These are phyloP conservation scores for Eupithecia inturbata DNA, from an alignment of 2,888 invertebrate genomes.

Conservation along the genomic window DNA sequence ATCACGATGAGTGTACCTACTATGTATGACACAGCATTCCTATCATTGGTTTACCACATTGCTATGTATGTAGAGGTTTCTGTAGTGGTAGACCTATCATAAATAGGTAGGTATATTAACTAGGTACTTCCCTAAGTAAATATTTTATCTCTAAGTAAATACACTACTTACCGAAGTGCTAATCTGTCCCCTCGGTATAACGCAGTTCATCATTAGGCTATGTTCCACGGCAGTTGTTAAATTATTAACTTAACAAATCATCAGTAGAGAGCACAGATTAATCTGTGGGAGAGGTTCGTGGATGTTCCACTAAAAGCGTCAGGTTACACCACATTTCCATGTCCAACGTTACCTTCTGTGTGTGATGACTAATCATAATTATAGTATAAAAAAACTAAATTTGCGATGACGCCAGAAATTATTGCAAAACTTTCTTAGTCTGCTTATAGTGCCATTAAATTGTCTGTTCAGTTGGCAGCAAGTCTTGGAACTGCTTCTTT, in stretches of 20 bases:
- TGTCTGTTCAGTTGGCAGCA: not conserved
- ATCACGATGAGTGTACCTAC: slow-evolving; percentile 45
- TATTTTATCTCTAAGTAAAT: not conserved
- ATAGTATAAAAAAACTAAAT: not conserved
- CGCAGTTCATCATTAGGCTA: no score
- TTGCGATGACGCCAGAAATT: not conserved
- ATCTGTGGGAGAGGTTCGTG: no score
- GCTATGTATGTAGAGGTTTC: no score
- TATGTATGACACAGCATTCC: slow-evolving; percentile 4
- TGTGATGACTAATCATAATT: not conserved
- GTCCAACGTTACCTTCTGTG: not conserved
- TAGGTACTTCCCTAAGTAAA: not conserved
- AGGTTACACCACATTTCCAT: not conserved
- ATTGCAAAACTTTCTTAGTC: not conserved
- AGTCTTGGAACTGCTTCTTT: not conserved
- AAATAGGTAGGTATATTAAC: no score
- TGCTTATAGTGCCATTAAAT: not conserved
- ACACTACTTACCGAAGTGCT: not conserved
- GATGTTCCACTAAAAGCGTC: not conserved
- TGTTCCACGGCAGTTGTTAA: no score
- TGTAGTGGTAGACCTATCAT: no score
- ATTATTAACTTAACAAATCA: no score
- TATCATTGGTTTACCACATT: not conserved
- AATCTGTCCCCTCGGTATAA: no score
- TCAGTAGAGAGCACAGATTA: no score